Conservation (phyloP, 2,113 vertebrate genomes). For the Gopherus flavomarginatus region DNA sequence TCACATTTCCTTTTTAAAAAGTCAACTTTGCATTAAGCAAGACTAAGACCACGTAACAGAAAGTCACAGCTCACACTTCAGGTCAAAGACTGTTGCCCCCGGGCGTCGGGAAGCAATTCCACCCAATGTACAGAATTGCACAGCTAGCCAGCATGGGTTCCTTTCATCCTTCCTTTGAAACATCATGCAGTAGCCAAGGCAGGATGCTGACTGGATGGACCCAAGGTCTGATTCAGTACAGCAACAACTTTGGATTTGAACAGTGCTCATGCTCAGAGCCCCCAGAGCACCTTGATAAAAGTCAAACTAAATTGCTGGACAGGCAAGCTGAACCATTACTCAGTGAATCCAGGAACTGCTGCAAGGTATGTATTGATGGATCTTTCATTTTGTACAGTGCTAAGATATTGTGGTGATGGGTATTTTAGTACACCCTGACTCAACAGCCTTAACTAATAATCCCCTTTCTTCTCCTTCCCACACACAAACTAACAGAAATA, state of each 20-base stretch:
- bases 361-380: no score
- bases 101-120: neutral
- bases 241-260: neutral
- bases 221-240: neutral
- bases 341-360: no score
- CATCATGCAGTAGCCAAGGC: neutral
- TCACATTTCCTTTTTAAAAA: neutral
- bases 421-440: neutral
- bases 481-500: neutral
- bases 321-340: no score
- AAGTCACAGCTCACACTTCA: neutral
- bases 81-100: neutral
- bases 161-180: neutral
- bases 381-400: neutral
- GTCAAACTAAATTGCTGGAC: no score
- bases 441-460: conserved; percentile 1
- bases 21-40: neutral
- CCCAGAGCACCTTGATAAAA: neutral
- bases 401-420: neutral
- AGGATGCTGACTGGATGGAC: neutral
- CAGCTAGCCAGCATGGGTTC: neutral
- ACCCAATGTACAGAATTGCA: neutral
- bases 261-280: neutral
- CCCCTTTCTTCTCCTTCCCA: neutral
- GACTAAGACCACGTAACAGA: neutral